Conservation (phyloP, 2,888 invertebrate genomes). For the Escarpia spicata region DNA sequence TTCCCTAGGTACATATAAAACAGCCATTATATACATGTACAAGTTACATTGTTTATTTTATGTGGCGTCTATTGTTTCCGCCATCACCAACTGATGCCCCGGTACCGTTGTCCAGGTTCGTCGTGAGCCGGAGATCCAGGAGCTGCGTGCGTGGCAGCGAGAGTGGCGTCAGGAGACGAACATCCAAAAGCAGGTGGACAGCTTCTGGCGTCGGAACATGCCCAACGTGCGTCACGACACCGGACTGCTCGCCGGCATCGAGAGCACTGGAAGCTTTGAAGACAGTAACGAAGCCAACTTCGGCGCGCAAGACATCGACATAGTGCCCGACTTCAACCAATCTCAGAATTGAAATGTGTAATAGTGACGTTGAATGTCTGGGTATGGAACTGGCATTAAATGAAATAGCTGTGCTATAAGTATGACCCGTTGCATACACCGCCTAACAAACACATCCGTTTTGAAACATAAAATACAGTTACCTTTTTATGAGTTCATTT, state of each 20-base stretch:
- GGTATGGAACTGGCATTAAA: background rate
- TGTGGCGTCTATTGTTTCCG: background rate
- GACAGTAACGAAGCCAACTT: background rate
- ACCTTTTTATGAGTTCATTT: too few relatives aligned
- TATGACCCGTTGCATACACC: background rate
- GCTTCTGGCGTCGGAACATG: conserved; percentile 57
- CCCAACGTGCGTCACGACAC: conserved; percentile 25
- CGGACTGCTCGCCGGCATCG: background rate
- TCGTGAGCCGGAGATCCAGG: conserved; percentile 59
- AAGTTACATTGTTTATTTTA: background rate
- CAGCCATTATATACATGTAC: background rate
- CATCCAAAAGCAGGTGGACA: conserved; percentile 55
- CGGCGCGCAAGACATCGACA: background rate
- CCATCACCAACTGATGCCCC: background rate
- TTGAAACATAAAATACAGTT: too few relatives aligned
- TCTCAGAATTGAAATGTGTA: background rate
- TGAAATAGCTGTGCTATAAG: background rate
- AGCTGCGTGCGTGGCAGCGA: conserved; percentile 63
- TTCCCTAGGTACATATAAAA: background rate
- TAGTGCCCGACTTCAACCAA: background rate
- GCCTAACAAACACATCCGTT: background rate
- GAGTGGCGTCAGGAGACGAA: conserved; percentile 64
- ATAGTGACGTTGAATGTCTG: background rate
- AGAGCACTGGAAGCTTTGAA: background rate
- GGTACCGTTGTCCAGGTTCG: conserved; percentile 50